Base-by-base conservation (phyloP, 2,888 invertebrate species). In the Disparrhopalites patrizii region DNA sequence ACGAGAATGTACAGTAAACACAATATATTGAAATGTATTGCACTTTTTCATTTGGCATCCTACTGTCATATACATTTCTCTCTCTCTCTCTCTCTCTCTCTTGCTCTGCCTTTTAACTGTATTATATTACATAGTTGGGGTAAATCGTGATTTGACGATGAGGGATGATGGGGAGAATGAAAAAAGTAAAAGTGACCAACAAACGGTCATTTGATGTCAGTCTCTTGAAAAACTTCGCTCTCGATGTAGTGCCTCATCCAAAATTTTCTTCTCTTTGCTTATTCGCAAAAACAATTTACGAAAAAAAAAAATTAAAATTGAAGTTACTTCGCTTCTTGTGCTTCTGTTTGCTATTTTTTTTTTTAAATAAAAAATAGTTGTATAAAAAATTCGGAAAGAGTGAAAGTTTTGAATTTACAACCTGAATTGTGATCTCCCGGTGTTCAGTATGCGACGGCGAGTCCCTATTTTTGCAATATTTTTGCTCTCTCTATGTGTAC, bases 141-240 rank as follows among this genome's bases (percentile, higher is more conserved):
- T 57, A 57, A 57, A 30, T 61, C 61, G 61, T 61, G 61, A 61
- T 61, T 61, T 61, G 61, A 61, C 50, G 61, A 61, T 51, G 61
- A 51, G 47, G 5, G 47, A n/a, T 57, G 61, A 61, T 36, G 61
- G 52, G 30, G 61, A 51, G 60, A 50, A 58, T 40, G 50, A 31
- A 25, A 61, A 61, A 52, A 50, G 52, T 50, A 61, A 51, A 51
- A 61, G 50, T 50, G 50, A 56, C 38, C 33, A 61, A 50, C 60
- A 50, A 31, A 20, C 30, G 28, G 60, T 60, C 60, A 61, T 28
- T 61, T 25, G 25, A 25, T 31, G 61, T 61, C 61, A 61, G 61
- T 61, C 51, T 61, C 61, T 51, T 43, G 15, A 60, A 50, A n/a
- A n/a, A n/a, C 20, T 43, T 58, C 58, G 28, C 43, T 58, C 58